Base-by-base conservation (phyloP, 2,888 invertebrate species). In the Caradrina kadenii region DNA sequence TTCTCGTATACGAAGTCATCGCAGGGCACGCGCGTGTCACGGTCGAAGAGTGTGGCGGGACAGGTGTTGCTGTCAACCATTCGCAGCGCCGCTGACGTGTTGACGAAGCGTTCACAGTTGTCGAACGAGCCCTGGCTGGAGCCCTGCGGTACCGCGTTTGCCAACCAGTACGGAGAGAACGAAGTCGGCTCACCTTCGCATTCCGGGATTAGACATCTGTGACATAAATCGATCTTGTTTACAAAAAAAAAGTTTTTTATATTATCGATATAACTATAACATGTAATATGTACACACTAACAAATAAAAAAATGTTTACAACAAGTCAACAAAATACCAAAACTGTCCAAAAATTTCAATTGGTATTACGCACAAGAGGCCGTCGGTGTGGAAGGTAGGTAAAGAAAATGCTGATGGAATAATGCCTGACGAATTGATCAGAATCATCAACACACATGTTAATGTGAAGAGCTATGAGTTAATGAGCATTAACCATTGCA, bases 141-240 rank as follows among this genome's bases (percentile, higher is more conserved):
- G 0, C 72, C 88, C 11, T 19, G 19, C 0, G 96, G 96, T 8
- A 95, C 89, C 0, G 96, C 96, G 59, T 92, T 86, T 13, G 87
- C 75, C 35, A 96, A 80, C 96, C 96, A 96, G 0, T 89, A 60
- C 0, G 94, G 92, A 11, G 89, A 76, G 80, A 93, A 96, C 22
- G 87, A 86, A 1, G 89, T 73, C 4, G 85, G 69, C 2, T 66
- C 71, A 4, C 74, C 67, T 62, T 93, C 93, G 58, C 93, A 93
- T 70, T 92, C 91, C 0, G 89, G 88, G 7, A 93, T 91, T 7
- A 89, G 59, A 64, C 93, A 93, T 80, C 93, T 93, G 6, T 17
- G 17, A 45, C 1, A 45, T 17, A 45, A 15, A 17, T 17, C 17
- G 17, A 45, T 5, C 11, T 54, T 2, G 10, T n/a, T n/a, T 42